Percentiles rank a stretch among this genome's conserved stretches.
Conservation (phyloP, 2,113 vertebrate genomes). For the Ciconia boyciana region DNA sequence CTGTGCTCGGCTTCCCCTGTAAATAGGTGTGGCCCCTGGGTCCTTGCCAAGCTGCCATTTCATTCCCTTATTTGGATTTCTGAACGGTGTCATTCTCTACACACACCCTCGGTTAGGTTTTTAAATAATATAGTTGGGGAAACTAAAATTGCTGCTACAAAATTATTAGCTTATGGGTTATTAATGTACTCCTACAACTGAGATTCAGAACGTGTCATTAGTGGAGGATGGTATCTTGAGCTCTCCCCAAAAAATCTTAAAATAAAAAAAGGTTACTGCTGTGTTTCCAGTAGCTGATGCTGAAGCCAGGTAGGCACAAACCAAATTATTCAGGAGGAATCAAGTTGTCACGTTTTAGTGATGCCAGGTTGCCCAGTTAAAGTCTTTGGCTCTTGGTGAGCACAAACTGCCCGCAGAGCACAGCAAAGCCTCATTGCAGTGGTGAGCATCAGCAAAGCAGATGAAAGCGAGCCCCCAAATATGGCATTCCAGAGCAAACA, state of each 20-base stretch:
- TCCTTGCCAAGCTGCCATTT: background rate
- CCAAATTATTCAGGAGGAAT: background rate
- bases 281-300: background rate
- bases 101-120: background rate
- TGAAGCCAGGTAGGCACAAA: background rate
- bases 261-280: background rate
- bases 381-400: background rate
- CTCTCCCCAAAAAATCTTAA: background rate
- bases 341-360: fast-evolving
- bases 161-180: background rate
- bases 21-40: background rate
- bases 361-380: background rate
- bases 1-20: background rate
- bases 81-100: background rate
- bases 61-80: constrained; percentile 20
- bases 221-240: background rate
- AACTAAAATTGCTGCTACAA: background rate
- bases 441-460: background rate
- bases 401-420: background rate
- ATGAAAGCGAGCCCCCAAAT: background rate
- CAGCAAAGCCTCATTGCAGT: background rate
- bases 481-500: background rate
- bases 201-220: background rate
- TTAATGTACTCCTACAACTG: background rate
- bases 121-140: background rate